These are phyloP conservation scores for Cotesia typhae DNA, from an alignment of 1,140 invertebrate genomes.

Conservation along the genomic window DNA sequence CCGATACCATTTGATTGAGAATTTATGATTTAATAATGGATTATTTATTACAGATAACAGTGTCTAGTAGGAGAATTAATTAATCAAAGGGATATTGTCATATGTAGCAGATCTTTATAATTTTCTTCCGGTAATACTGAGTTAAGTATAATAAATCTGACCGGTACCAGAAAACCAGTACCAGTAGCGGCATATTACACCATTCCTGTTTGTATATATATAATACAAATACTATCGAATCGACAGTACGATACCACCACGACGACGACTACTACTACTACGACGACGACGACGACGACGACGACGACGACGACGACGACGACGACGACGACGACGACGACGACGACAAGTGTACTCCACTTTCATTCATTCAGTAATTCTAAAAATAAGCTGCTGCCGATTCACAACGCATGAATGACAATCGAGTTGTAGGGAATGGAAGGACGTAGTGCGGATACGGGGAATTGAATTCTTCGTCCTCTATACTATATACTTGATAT, in stretches of 20 bases:
- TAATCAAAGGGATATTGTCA: too few species aligned
- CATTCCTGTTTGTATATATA: too few species aligned
- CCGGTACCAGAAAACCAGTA: too few species aligned
- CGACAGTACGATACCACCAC: neutral
- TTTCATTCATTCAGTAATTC: slow-evolving; percentile 63
- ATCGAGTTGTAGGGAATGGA: slow-evolving; percentile 55
- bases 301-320: slow-evolving; percentile 24
- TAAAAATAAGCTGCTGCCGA: slow-evolving; percentile 64
- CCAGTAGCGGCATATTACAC: too few species aligned
- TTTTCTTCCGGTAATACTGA: too few species aligned
- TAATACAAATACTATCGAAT: neutral
- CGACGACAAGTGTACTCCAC: slow-evolving; percentile 54
- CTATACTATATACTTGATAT: slow-evolving; percentile 28
- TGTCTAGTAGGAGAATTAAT: too few species aligned
- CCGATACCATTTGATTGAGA: too few species aligned
- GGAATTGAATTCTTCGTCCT: slow-evolving; percentile 22
- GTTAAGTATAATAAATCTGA: too few species aligned
- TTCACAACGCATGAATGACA: slow-evolving; percentile 64
- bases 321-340: slow-evolving; percentile 11
- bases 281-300: slow-evolving; percentile 7
- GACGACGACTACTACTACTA: neutral
- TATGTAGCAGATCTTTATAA: too few species aligned
- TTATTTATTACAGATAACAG: too few species aligned
- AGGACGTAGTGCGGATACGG: slow-evolving; percentile 32
- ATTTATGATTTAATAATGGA: too few species aligned